Evolutionary conservation across 2,888 invertebrate species (phyloP).

Genomic region (Zygogramma bicolorata): DNA sequence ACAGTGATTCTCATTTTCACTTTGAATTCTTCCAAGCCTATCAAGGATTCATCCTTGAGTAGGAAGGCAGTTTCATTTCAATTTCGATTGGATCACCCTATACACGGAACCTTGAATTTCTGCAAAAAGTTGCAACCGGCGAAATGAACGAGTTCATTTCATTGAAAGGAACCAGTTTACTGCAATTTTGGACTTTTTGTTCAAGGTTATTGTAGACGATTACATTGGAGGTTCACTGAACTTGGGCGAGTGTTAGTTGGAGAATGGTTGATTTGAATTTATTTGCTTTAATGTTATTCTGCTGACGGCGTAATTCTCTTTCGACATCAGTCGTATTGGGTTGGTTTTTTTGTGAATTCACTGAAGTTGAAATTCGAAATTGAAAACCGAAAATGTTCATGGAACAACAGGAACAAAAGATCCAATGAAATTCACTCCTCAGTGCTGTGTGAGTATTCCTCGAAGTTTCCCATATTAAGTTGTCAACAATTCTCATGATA

Average conservation of each 20-base stretch:
- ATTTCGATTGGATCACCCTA: not conserved
- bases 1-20: too few species aligned
- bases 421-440: too few species aligned
- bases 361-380: too few species aligned
- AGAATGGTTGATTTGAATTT: slow-evolving; percentile 14
- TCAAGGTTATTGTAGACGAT: slow-evolving; percentile 15
- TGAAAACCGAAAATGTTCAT: too few species aligned
- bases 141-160: not conserved
- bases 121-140: not conserved
- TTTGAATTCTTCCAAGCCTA: too few species aligned
- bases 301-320: not conserved
- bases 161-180: slow-evolving; percentile 18
- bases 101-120: not conserved
- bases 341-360: too few species aligned
- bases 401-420: too few species aligned
- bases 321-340: not conserved
- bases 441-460: too few species aligned
- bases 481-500: too few species aligned
- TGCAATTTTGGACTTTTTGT: slow-evolving; percentile 22
- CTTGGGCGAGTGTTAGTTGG: not conserved
- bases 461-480: too few species aligned
- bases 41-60: too few species aligned
- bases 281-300: slow-evolving; percentile 11
- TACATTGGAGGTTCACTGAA: slow-evolving; percentile 25
- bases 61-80: too few species aligned